These are phyloP conservation scores for Siderastrea radians DNA, from an alignment of 92 coral and sea anemone species.

Conservation along the genomic window DNA sequence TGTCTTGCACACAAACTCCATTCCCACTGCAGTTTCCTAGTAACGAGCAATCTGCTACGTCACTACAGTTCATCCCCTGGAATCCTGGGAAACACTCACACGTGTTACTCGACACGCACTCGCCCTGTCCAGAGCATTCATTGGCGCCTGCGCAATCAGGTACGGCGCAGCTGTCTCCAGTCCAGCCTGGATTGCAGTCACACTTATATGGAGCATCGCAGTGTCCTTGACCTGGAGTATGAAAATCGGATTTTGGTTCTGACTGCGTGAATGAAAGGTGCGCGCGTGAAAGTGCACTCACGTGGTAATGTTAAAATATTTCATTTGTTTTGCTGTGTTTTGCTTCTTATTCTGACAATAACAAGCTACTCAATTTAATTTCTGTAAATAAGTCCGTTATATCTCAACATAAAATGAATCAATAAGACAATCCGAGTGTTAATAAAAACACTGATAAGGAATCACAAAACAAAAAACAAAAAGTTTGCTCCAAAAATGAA, in stretches of 20 bases:
- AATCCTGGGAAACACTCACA: conserved; percentile 79
- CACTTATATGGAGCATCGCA: conserved; percentile 68
- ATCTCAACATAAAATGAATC: no score
- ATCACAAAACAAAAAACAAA: background rate
- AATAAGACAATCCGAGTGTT: no score
- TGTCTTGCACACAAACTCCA: conserved; percentile 59
- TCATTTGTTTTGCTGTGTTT: no score
- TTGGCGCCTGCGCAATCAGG: conserved; percentile 69
- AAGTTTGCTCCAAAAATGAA: no score
- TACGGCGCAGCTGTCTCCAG: conserved; percentile 73
- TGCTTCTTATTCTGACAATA: no score
- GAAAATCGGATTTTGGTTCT: no score
- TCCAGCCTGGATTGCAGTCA: conserved; percentile 68
- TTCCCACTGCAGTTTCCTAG: conserved; percentile 68
- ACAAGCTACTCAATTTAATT: no score
- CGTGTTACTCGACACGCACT: conserved; percentile 61
- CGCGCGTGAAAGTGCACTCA: no score
- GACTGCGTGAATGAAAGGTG: background rate
- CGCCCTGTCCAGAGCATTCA: conserved; percentile 71
- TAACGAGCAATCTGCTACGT: conserved; percentile 55
- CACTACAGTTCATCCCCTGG: conserved; percentile 59
- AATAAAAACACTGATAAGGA: no score
- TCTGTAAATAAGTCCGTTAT: no score
- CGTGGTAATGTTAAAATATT: no score
- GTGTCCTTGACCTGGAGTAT: conserved; percentile 56